Percentiles rank a stretch among this genome's conserved stretches.
phyloP scores from a whole-genome alignment of 2,797 vertebrate genomes.

The Pseudochirops cupreus region DNA sequence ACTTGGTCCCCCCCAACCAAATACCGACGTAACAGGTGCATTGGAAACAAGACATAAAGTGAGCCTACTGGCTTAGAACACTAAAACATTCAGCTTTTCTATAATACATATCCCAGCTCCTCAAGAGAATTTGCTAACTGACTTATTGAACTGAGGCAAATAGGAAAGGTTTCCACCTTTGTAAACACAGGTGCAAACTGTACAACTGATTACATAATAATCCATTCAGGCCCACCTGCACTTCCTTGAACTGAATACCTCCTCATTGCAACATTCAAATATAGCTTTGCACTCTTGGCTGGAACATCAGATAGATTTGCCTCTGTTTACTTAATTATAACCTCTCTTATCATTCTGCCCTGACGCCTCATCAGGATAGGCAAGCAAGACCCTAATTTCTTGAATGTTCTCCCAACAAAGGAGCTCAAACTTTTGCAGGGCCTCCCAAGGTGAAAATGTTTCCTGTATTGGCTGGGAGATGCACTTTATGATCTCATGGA shows the following conservation, averaged over 20 bases:
- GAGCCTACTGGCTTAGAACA: conserved; percentile 21
- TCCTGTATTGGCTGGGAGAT: background rate
- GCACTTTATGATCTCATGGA: background rate
- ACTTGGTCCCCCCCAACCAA: conserved; percentile 36
- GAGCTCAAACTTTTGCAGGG: background rate
- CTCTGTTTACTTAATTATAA: conserved; percentile 38
- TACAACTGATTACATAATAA: conserved; percentile 7
- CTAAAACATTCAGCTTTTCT: conserved; percentile 25
- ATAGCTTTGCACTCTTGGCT: conserved; percentile 21
- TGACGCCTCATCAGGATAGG: background rate
- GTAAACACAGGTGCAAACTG: conserved; percentile 28
- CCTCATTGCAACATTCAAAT: conserved; percentile 46
- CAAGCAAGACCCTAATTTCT: conserved; percentile 22
- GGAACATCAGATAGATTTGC: conserved; percentile 34
- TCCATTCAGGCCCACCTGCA: conserved; percentile 58
- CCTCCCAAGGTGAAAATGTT: background rate
- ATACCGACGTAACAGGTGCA: conserved; percentile 8
- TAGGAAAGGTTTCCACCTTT: background rate
- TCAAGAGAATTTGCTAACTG: conserved; percentile 54
- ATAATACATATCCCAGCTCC: conserved; percentile 31
- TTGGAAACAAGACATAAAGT: conserved; percentile 18
- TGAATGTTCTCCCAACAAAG: background rate
- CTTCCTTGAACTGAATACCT: conserved; percentile 56
- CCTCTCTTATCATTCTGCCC: background rate
- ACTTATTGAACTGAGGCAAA: conserved; percentile 43